Conservation (phyloP, 2,113 vertebrate species). For the Ochotona princeps region DNA sequence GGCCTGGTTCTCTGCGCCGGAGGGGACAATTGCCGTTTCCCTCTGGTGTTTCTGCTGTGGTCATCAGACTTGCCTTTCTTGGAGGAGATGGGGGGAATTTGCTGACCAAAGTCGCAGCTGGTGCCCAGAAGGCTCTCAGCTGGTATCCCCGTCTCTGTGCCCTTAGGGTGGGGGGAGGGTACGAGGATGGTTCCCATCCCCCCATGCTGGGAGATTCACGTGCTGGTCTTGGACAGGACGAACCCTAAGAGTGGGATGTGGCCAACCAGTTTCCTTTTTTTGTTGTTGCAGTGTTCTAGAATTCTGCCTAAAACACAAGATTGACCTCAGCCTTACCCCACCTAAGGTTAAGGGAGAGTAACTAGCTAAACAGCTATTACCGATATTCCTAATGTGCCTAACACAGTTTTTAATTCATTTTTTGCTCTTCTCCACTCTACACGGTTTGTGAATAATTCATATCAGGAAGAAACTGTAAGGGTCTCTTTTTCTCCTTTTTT, state of each 20-base stretch:
- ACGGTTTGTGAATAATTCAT: not conserved
- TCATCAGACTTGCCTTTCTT: not conserved
- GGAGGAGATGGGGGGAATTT: not conserved
- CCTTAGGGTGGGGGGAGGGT: not conserved
- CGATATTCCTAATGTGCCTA: not conserved
- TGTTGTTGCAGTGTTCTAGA: not conserved
- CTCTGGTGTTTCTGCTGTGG: not conserved
- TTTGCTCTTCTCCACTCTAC: too few species aligned
- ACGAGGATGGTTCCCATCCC: not conserved
- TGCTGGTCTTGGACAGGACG: not conserved
- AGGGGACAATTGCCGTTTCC: not conserved
- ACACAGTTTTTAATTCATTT: not conserved
- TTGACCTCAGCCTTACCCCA: constrained; percentile 52
- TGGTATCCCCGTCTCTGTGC: too few species aligned
- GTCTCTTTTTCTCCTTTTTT: too few species aligned
- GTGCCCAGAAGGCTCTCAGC: constrained; percentile 46
- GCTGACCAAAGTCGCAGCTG: constrained; percentile 34
- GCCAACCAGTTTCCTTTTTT: not conserved
- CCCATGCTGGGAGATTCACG: not conserved
- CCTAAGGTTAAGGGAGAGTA: not conserved
- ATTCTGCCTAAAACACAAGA: constrained; percentile 30
- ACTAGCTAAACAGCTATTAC: not conserved
- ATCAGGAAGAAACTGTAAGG: too few species aligned
- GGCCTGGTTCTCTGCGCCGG: not conserved
- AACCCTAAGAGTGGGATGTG: not conserved